These are phyloP conservation scores for Proctacanthus coquilletti DNA, from an alignment of 1,140 invertebrate species.

Conservation along the genomic window DNA sequence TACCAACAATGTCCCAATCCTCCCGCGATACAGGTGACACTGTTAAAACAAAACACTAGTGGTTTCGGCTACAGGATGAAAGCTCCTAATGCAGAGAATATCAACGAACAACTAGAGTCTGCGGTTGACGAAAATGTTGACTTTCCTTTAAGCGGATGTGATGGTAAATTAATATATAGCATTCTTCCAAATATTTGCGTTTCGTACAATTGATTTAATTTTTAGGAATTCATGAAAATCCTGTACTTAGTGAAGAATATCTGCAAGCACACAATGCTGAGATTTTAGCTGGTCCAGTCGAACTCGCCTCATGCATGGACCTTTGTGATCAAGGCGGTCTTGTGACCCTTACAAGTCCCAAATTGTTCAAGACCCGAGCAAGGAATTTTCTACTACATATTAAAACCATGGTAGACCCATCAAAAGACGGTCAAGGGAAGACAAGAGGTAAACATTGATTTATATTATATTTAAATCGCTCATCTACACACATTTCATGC, in stretches of 20 bases:
- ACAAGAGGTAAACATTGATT: constrained; percentile 31
- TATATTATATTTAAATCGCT: constrained; percentile 1
- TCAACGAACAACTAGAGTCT: constrained; percentile 15
- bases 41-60: constrained; percentile 66
- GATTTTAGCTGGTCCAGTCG: constrained; percentile 74
- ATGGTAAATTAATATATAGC: background rate
- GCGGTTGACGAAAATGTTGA: constrained; percentile 43
- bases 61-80: constrained; percentile 45
- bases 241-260: constrained; percentile 64
- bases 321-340: constrained; percentile 67
- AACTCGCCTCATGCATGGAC: constrained; percentile 64
- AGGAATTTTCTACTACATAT: constrained; percentile 72
- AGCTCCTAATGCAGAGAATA: constrained; percentile 11
- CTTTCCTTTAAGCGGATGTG: constrained; percentile 30
- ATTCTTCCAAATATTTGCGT: background rate
- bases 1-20: constrained; percentile 49
- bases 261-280: constrained; percentile 73
- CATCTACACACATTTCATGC: background rate
- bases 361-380: constrained; percentile 60
- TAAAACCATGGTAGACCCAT: constrained; percentile 55
- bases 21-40: constrained; percentile 59
- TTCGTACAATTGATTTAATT: constrained; percentile 3
- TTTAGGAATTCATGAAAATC: constrained; percentile 43
- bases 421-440: constrained; percentile 37
- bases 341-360: constrained; percentile 72